Evolutionary conservation across 2,888 invertebrate species (phyloP).

Genomic region (Drosophila trichaetosa): DNA sequence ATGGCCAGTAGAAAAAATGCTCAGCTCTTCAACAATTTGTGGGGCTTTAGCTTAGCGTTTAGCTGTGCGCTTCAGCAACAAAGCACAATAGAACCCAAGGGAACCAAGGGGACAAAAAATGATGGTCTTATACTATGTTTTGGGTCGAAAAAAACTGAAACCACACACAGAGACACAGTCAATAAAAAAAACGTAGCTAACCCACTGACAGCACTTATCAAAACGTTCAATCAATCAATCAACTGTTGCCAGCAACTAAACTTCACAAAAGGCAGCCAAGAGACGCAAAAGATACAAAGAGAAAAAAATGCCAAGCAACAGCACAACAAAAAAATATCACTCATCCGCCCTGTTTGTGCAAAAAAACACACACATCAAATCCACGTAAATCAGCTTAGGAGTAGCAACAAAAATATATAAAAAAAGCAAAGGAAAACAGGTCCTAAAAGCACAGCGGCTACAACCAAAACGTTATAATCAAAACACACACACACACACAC

Average conservation of each 20-base stretch:
- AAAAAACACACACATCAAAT: constrained; percentile 40
- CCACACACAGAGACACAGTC: constrained; percentile 29
- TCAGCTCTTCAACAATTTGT: constrained; percentile 20
- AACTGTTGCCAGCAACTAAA: constrained; percentile 76
- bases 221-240: constrained; percentile 77
- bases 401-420: constrained; percentile 19
- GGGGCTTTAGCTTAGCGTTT: constrained; percentile 31
- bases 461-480: constrained; percentile 56
- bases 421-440: constrained; percentile 14
- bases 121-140: constrained; percentile 13
- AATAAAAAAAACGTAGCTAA: constrained; percentile 62
- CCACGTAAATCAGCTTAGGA: constrained; percentile 66
- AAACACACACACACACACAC: constrained; percentile 42
- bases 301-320: constrained; percentile 18
- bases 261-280: constrained; percentile 53
- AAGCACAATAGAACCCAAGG: constrained; percentile 8
- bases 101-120: not conserved
- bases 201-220: constrained; percentile 76
- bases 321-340: constrained; percentile 49
- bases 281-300: constrained; percentile 2
- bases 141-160: constrained; percentile 22
- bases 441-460: constrained; percentile 48
- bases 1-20: not conserved
- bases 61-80: constrained; percentile 13
- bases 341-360: constrained; percentile 65